A percentile compares a stretch with the other conserved stretches of the same genome.
Evolutionary conservation across 2,888 invertebrate genomes (phyloP).

Genomic region (Diaphora mendica): DNA sequence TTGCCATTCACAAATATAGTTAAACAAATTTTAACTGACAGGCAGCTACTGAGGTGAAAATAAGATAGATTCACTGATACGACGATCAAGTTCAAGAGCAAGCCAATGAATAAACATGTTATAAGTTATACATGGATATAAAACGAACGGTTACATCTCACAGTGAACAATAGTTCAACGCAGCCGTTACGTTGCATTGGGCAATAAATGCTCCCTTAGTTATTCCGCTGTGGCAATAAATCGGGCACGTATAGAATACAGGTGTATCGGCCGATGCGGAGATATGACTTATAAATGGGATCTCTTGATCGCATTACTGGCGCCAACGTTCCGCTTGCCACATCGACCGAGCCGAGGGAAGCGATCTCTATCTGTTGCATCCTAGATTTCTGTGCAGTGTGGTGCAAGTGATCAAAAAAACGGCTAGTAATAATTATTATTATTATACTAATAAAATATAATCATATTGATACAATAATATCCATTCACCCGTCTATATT

Average conservation of each 20-base stretch:
- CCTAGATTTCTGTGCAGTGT: constrained; percentile 40
- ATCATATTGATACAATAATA: neutral
- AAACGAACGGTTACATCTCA: constrained; percentile 64
- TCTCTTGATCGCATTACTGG: constrained; percentile 76
- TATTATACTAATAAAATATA: too few species aligned
- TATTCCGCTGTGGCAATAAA: constrained; percentile 65
- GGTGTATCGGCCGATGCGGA: constrained; percentile 72
- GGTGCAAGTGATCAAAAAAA: constrained; percentile 44
- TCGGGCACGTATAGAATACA: constrained; percentile 75
- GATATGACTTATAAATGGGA: constrained; percentile 79
- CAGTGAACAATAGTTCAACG: constrained; percentile 65
- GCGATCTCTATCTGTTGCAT: constrained; percentile 61
- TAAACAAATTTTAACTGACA: constrained; percentile 44
- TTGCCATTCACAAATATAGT: constrained; percentile 51
- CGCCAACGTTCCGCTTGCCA: constrained; percentile 75
- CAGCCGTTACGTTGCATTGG: constrained; percentile 65
- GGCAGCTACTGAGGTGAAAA: constrained; percentile 56
- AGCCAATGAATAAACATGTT: constrained; percentile 63
- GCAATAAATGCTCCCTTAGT: constrained; percentile 65
- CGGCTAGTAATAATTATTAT: constrained; percentile 18
- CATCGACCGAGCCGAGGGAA: constrained; percentile 49
- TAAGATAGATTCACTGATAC: constrained; percentile 62
- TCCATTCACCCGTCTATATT: neutral
- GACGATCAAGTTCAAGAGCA: constrained; percentile 77
- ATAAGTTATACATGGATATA: constrained; percentile 62